Evolutionary conservation across 2,888 invertebrate species (phyloP).

Genomic region (Dryadula phaetusa): DNA sequence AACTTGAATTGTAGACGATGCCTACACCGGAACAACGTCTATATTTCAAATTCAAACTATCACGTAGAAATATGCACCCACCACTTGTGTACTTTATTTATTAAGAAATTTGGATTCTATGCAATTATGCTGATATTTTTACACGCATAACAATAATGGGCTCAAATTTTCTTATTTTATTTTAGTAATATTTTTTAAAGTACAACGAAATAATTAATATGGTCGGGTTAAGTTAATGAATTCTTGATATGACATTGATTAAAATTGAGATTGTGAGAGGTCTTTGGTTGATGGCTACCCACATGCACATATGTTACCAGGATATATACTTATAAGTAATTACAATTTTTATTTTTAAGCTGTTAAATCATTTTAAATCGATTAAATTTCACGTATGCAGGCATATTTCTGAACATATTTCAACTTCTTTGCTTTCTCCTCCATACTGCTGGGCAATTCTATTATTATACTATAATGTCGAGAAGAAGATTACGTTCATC

Average conservation of each 20-base stretch:
- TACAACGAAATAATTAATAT: not conserved
- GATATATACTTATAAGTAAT: not conserved
- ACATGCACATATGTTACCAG: not conserved
- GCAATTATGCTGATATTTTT: too few species aligned
- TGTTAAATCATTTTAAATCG: too few species aligned
- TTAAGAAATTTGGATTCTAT: too few species aligned
- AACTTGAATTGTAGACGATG: too few species aligned
- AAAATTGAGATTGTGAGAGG: not conserved
- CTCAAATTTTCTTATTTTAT: too few species aligned
- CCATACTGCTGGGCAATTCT: not conserved
- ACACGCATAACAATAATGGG: too few species aligned
- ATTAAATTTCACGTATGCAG: too few species aligned
- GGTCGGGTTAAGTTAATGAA: not conserved
- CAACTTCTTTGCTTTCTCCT: not conserved
- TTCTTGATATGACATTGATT: not conserved
- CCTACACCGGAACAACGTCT: too few species aligned
- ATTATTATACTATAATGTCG: not conserved
- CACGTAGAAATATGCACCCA: too few species aligned
- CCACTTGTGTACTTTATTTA: too few species aligned
- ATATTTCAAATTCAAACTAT: too few species aligned
- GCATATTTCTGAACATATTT: not conserved
- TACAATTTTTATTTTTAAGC: too few species aligned
- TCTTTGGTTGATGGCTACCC: not conserved
- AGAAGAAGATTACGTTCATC: constrained; percentile 4
- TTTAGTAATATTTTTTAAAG: not conserved